Base-by-base conservation (phyloP, 2,797 vertebrate species). In the Channallabes apus region DNA sequence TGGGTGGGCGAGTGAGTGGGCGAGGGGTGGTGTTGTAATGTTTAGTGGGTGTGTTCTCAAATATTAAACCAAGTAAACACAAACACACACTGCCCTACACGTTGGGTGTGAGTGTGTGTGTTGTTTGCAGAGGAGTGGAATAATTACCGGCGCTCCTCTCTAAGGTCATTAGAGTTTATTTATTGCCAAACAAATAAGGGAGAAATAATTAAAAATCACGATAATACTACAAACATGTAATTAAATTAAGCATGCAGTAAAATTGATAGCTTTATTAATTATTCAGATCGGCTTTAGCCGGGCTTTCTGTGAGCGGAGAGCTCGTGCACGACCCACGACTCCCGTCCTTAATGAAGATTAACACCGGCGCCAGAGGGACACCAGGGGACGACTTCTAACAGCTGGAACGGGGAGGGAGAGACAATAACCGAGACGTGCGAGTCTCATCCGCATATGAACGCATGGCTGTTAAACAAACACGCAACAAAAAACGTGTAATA, bases 131-230 rank as follows among this genome's bases (percentile, higher is more conserved):
- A 76, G 82, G 76, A 27, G 69, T 71, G 68, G 82, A 86, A 75
- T 90, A 90, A 91, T 91, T 92, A 92, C 80, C 58, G 29, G 32
- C 17, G 65, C 86, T 67, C 79, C 78, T 88, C 75, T 87, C 84
- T 83, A 61, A 72, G 86, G 91, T 90, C 80, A 87, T 93, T 91
- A 91, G 88, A 87, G 83, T 81, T 84, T 89, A 90, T 93, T 93
- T 93, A 93, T 86, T 82, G 83, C 68, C 89, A 83, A 80, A 88
- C 85, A 88, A 86, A 91, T 91, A 90, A 90, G 32, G 46, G 86
- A 85, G 80, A 89, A 78, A 87, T 86, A 90, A 93, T 92, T 91
- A 90, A 62, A 92, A 91, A 91, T 88, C 73, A 90, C 82, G 87
- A 80, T 82, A 82, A 88, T 85, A 88, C 38, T 51, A 80, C 86